Evolutionary conservation across 2,113 vertebrate species (phyloP).

Genomic region (Grallaria varia): DNA sequence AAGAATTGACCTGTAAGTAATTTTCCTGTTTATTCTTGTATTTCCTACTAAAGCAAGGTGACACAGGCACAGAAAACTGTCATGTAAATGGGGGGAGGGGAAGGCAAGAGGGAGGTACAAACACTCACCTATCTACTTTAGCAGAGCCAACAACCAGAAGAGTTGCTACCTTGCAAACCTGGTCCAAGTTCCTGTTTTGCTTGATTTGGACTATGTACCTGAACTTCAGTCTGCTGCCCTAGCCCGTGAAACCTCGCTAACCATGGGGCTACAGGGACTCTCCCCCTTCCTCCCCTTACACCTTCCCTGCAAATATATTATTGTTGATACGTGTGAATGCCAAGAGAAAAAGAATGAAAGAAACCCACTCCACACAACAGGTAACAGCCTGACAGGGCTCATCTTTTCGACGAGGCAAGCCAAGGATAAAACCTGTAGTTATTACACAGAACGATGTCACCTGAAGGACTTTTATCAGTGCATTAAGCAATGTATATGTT

Average conservation of each 20-base stretch:
- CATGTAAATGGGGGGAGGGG: not conserved
- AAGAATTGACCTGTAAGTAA: not conserved
- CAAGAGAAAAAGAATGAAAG: not conserved
- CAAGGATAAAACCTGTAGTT: not conserved
- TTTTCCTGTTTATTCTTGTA: not conserved
- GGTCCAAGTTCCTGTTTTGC: not conserved
- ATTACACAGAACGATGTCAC: not conserved
- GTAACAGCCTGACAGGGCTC: not conserved
- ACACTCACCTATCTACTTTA: not conserved
- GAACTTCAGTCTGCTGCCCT: not conserved
- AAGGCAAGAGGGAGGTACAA: not conserved
- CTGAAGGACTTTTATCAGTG: not conserved
- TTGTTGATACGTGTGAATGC: not conserved
- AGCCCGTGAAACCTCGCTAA: not conserved
- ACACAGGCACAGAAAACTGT: not conserved
- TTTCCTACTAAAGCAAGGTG: not conserved
- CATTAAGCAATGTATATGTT: not conserved
- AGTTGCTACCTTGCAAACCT: not conserved
- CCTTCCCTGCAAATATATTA: not conserved
- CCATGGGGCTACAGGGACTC: not conserved
- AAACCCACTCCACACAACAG: not conserved
- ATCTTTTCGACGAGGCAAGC: not conserved
- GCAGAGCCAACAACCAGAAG: not conserved
- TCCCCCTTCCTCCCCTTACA: not conserved
- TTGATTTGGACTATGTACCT: not conserved